Evolutionary conservation across 2,113 vertebrate genomes (phyloP).

Genomic region (Mellivora capensis): DNA sequence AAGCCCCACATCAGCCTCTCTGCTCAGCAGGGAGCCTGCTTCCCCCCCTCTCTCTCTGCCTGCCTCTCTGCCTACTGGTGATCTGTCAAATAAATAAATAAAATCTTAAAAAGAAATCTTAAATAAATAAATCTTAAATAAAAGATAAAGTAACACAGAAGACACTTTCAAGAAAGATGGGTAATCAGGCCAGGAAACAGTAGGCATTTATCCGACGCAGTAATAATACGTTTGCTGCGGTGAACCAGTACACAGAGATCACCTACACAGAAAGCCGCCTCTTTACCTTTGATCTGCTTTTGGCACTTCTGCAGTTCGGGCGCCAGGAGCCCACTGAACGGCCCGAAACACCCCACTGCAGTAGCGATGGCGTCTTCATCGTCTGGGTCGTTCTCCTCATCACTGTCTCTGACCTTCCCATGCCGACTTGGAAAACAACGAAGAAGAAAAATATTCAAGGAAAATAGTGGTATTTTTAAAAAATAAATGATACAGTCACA

Average conservation of each 20-base stretch:
- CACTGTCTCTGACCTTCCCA: conserved; percentile 90
- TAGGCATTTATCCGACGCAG: not conserved
- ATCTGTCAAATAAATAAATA: too few species aligned
- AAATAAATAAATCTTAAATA: not conserved
- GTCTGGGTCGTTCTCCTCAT: conserved; percentile 93
- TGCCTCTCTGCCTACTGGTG: too few species aligned
- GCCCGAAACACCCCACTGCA: conserved; percentile 94
- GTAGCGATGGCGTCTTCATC: conserved; percentile 92
- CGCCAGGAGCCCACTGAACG: conserved; percentile 92
- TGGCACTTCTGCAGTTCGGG: conserved; percentile 96
- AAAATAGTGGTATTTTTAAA: not conserved
- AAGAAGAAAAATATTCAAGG: not conserved
- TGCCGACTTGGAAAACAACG: conserved; percentile 80
- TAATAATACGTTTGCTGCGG: not conserved
- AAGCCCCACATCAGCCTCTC: too few species aligned
- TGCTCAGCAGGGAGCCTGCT: too few species aligned
- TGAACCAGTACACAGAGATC: not conserved
- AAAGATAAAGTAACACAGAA: not conserved
- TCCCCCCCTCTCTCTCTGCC: too few species aligned
- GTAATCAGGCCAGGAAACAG: not conserved
- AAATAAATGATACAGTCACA: not conserved
- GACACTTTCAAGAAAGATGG: not conserved
- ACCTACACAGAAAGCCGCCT: not conserved
- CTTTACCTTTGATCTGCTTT: conserved; percentile 93
- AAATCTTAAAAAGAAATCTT: too few species aligned